Percentiles rank a stretch among this genome's conserved stretches.
These are phyloP conservation scores for Tyto alba DNA, from an alignment of 2,113 vertebrate genomes.

Conservation along the genomic window DNA sequence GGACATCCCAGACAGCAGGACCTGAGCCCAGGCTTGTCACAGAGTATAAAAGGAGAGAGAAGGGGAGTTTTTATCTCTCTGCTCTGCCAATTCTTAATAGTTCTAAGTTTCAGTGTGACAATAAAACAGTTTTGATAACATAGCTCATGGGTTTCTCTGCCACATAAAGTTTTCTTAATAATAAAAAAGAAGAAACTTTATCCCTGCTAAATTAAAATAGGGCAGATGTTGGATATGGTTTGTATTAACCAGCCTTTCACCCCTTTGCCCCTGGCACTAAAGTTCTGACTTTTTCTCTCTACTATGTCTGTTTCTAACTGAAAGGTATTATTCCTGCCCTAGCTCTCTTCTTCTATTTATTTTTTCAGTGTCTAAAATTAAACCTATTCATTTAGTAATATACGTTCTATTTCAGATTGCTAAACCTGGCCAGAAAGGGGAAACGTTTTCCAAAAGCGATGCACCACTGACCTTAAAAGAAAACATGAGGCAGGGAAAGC, in stretches of 20 bases:
- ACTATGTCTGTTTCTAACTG: slow-evolving; percentile 49
- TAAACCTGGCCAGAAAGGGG: slow-evolving; percentile 27
- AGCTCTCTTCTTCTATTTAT: slow-evolving; percentile 35
- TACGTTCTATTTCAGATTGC: slow-evolving; percentile 10
- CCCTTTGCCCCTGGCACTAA: slow-evolving; percentile 43
- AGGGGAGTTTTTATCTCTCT: slow-evolving; percentile 54
- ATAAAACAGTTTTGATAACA: slow-evolving; percentile 51
- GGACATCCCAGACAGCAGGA: slow-evolving; percentile 26
- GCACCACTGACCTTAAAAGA: slow-evolving; percentile 54
- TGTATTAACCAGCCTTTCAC: slow-evolving; percentile 39
- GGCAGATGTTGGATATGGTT: slow-evolving; percentile 57
- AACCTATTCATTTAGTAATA: slow-evolving; percentile 47
- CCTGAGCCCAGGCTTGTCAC: slow-evolving; percentile 25
- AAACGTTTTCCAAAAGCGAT: slow-evolving; percentile 35
- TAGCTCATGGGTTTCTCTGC: slow-evolving; percentile 48
- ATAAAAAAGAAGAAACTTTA: slow-evolving; percentile 66
- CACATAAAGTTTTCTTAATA: slow-evolving; percentile 67
- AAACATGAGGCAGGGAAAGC: slow-evolving; percentile 34
- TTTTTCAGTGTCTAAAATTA: slow-evolving; percentile 52
- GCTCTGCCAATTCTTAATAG: neutral
- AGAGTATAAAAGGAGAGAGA: slow-evolving; percentile 26
- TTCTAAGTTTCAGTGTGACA: slow-evolving; percentile 40
- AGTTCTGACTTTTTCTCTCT: slow-evolving; percentile 52
- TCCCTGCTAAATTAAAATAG: slow-evolving; percentile 64
- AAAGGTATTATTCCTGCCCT: slow-evolving; percentile 44